These are phyloP conservation scores for Laupala kohalensis DNA, from an alignment of 1,140 invertebrate species.

Conservation along the genomic window DNA sequence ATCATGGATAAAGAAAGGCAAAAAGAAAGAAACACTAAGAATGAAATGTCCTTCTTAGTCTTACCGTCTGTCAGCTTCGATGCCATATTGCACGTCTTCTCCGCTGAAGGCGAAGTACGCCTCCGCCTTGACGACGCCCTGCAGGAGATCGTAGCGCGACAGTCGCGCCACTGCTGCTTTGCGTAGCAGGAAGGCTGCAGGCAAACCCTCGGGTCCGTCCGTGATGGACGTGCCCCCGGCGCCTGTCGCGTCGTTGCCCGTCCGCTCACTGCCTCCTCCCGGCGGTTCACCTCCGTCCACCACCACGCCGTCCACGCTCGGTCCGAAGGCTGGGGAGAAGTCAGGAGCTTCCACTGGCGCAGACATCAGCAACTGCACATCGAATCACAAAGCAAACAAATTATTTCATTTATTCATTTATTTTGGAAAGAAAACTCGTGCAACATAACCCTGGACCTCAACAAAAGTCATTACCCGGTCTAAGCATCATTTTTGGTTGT, in stretches of 20 bases:
- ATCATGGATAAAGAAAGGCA: no score
- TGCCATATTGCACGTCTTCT: constrained; percentile 49
- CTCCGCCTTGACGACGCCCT: constrained; percentile 78
- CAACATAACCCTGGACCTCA: no score
- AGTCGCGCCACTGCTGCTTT: constrained; percentile 61
- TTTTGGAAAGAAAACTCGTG: no score
- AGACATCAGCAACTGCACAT: constrained; percentile 21
- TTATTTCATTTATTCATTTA: no score
- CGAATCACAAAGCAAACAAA: no score
- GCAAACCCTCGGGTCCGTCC: background rate
- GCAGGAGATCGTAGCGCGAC: constrained; percentile 79
- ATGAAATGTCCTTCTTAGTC: no score
- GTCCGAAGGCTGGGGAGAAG: constrained; percentile 77
- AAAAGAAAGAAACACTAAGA: no score
- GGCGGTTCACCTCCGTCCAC: constrained; percentile 57
- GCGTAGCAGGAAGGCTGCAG: constrained; percentile 47
- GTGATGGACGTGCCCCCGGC: background rate
- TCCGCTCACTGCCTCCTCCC: background rate
- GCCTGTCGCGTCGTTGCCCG: background rate
- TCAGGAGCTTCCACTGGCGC: constrained; percentile 39
- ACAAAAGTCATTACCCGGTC: no score
- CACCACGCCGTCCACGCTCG: constrained; percentile 82
- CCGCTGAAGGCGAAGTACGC: constrained; percentile 80
- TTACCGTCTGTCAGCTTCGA: constrained; percentile 11
- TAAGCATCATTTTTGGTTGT: no score